Evolutionary conservation across 53 echinoderm and acorn worm genomes (phyloP), one percentile per base, ranked within the genome.

Genomic region (Luidia sarsii): DNA sequence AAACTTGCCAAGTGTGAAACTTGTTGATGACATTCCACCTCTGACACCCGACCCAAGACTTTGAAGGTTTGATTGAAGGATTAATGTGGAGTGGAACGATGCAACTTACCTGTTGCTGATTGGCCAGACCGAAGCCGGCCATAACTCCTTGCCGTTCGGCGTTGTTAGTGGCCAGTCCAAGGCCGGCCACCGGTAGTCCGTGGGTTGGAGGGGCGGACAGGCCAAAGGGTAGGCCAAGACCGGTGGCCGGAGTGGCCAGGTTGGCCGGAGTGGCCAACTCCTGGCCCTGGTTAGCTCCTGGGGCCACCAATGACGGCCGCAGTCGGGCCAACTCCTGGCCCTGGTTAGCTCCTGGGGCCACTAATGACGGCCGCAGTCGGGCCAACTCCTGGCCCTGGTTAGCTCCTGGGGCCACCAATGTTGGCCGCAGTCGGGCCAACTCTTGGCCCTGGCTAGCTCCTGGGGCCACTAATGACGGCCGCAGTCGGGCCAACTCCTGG

Each of bases 211-310:
- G 31, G n/a, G n/a, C n/a, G n/a, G n/a, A n/a, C 29, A 77, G 41
- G 30, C 46, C 46, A 46, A 77, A 77, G 9, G 70, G 70, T 0
- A 83, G 21, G 8, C 83, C 83, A 45, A 83, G 41, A 46, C 83
- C 63, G 32, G 83, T 71, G 14, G 83, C 83, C 10, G 83, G 71
- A 34, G 83, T 71, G 53, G 83, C 83, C 6, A 71, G 71, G n/a
- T n/a, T n/a, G n/a, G n/a, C n/a, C n/a, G n/a, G n/a, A n/a, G n/a
- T n/a, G n/a, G n/a, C n/a, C n/a, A n/a, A n/a, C n/a, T n/a, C n/a
- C n/a, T n/a, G n/a, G 8, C 71, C 83, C 48, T 60, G 59, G 29
- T 61, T 77, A 32, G 77, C 77, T 4, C 77, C 77, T 48, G 41
- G 77, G 7, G 46, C 62, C 11, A n/a, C n/a, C n/a, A n/a, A n/a